Conservation (phyloP, 1,140 invertebrate species). For the Drosophila equinoxialis region DNA sequence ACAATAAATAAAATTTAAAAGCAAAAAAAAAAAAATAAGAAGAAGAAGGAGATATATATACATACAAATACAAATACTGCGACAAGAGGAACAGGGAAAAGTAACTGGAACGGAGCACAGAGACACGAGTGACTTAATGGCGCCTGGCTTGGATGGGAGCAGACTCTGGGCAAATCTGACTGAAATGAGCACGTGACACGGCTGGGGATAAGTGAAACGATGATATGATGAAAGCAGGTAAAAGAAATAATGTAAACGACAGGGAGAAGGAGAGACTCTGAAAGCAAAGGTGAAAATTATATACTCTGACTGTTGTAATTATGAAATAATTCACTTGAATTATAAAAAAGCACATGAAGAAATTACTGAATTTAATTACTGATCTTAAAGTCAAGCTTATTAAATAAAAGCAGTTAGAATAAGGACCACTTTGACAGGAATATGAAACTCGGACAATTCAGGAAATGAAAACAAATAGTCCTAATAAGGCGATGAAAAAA, state of each 20-base stretch:
- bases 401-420: neutral
- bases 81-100: constrained; percentile 40
- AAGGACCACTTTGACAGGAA: neutral
- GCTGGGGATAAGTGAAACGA: constrained; percentile 59
- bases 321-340: constrained; percentile 9
- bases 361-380: neutral
- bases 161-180: constrained; percentile 1
- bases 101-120: constrained; percentile 16
- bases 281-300: constrained; percentile 13
- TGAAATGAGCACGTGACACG: constrained; percentile 63
- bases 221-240: constrained; percentile 33
- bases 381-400: neutral
- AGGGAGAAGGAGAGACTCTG: neutral
- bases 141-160: constrained; percentile 25
- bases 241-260: neutral
- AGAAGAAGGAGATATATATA: constrained; percentile 13
- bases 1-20: constrained; percentile 82
- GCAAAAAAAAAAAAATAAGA: constrained; percentile 54
- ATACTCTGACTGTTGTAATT: constrained; percentile 13
- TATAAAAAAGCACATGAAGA: neutral
- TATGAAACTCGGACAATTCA: too few species aligned
- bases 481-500: too few species aligned
- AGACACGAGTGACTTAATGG: constrained; percentile 58
- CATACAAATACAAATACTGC: constrained; percentile 44
- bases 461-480: too few species aligned